Evolutionary conservation across 1,140 invertebrate genomes (phyloP).

Genomic region (Leptopilina clavipes): DNA sequence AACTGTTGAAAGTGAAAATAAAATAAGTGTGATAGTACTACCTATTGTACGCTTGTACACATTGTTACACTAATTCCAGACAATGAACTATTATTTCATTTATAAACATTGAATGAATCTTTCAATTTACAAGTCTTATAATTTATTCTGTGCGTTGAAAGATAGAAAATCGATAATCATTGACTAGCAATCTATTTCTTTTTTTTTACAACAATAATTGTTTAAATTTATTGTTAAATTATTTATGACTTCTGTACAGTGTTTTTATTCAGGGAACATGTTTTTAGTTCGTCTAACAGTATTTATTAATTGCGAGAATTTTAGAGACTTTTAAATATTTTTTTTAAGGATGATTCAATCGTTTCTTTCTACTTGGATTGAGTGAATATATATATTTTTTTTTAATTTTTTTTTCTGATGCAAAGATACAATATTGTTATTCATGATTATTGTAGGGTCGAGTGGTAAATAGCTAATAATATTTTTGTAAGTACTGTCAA

Average conservation of each 20-base stretch:
- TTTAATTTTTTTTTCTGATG: not conserved
- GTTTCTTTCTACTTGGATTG: not conserved
- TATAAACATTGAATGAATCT: not conserved
- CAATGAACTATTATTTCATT: not conserved
- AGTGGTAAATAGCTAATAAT: not conserved
- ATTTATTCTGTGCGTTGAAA: not conserved
- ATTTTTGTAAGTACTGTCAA: slow-evolving; percentile 26
- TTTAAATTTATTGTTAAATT: not conserved
- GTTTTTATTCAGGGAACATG: not conserved
- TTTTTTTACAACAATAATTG: not conserved
- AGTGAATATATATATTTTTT: not conserved
- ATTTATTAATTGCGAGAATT: slow-evolving; percentile 2
- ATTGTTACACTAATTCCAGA: slow-evolving; percentile 24
- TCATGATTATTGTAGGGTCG: not conserved
- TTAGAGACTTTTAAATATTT: not conserved
- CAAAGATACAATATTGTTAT: not conserved
- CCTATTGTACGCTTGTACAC: slow-evolving; percentile 12
- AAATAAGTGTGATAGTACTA: slow-evolving; percentile 25
- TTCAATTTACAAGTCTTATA: not conserved
- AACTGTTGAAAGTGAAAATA: not conserved
- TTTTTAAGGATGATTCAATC: no score
- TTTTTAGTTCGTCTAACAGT: not conserved
- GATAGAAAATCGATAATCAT: not conserved
- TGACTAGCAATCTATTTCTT: not conserved
- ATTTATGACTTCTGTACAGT: not conserved